Evolutionary conservation across 2,113 vertebrate genomes (phyloP), one percentile per base, ranked within the genome.

Genomic region (Morone saxatilis): DNA sequence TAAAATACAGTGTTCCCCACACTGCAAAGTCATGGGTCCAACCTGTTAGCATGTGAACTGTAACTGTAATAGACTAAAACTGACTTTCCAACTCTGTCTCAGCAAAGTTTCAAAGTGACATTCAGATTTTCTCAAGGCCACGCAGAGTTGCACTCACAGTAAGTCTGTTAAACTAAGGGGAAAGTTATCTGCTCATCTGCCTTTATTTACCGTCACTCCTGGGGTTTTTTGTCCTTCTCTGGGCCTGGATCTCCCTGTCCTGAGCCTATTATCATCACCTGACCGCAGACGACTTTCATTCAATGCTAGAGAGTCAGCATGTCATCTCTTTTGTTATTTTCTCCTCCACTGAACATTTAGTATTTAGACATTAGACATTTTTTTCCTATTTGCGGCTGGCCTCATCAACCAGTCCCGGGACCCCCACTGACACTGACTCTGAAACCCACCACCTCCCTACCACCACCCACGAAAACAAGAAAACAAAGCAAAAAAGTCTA

Each of bases 181-280:
- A 65, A 65, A 80, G 25, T 60, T 60, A 45, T 71, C 17, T 48
- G 36, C 63, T 75, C 66, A 56, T 56, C 65, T 1, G 69, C 45
- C 0, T 53, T 72, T 61, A 78, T 77, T 45, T 83, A 71, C 40
- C 60, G 45, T 54, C 41, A 69, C 68, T 53, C 61, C 38, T 14
- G 67, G 78, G 78, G 61, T 19, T 66, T 80, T 57, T 51, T 87
- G 81, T 73, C 86, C 71, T 80, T 76, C 48, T 12, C 76, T 45
- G 57, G 0, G 38, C 45, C 75, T 66, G 17, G 31, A 76, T 61
- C 22, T 76, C 45, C 25, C 40, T 10, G 60, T 80, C 54, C 76
- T 57, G 66, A 71, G 25, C 47, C 60, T 66, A 59, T 47, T 70
- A 70, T 57, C 70, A 62, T 77, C 84, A 81, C 50, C 48, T 51